Base-by-base conservation (phyloP, 1,140 invertebrate species). In the Listronotus bonariensis region DNA sequence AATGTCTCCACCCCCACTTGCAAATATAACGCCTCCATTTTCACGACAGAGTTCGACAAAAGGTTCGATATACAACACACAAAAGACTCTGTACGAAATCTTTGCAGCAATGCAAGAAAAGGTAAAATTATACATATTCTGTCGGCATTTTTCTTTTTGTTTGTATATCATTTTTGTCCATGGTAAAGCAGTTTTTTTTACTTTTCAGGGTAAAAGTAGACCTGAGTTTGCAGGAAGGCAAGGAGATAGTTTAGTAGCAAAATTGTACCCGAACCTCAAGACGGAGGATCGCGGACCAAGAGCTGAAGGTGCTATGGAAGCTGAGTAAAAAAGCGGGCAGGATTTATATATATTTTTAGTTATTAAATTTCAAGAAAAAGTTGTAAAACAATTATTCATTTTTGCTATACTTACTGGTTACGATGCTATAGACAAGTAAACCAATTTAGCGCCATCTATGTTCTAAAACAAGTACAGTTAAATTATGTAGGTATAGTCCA, bases 201-300 rank as follows among this genome's bases (percentile, higher is more conserved):
- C 36, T 65, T 51, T 56, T 65, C 41, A 65, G 63, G 82, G 76
- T 34, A 86, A 87, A 32, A 81, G 86, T 17, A 82, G 90, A 15
- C 83, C 86, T 0, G 92, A 96, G 65, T 94, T 96, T 80, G 84
- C 87, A 5, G 93, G 93, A 0, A 81, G 92, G 34, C 71, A 88
- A 31, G 88, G 87, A 51, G 88, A 87, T 0, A 72, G 74, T 14
- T 85, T 87, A 40, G 80, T 88, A 34, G 90, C 91, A 0, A 89
- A 90, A 69, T 76, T 96, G 1, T 96, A 95, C 80, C 83, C 88
- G 0, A 89, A 93, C 70, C 80, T 92, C 18, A 88, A 89, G 20
- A 73, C 69, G 18, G 79, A 82, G 17, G 75, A 77, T 48, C 48
- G 71, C 20, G 71, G 59, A 2, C 65, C 68, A 3, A 65, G 72